Conservation (phyloP, 1,140 invertebrate genomes). For the Batillaria attramentaria region DNA sequence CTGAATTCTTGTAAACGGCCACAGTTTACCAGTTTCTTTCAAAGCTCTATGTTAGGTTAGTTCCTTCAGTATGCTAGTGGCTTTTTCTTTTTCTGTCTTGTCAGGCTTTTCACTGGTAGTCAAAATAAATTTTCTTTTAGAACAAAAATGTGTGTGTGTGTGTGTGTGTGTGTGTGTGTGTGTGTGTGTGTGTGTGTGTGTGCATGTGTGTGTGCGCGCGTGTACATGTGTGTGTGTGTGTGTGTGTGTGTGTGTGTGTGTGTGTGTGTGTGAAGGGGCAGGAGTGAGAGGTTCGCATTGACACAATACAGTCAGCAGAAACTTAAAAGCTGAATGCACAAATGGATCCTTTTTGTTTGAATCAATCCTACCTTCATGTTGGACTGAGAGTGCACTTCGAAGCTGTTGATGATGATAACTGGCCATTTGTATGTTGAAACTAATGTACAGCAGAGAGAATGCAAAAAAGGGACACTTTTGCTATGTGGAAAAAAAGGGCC, state of each 20-base stretch:
- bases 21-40: neutral
- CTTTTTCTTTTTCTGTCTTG: neutral
- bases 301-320: neutral
- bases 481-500: too few species aligned
- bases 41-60: neutral
- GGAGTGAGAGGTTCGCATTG: neutral
- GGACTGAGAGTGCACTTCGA: neutral
- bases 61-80: neutral
- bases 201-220: neutral
- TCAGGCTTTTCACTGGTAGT: neutral
- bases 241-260: constrained; percentile 14
- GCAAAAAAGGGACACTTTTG: too few species aligned
- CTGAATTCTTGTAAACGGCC: too few species aligned
- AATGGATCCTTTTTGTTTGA: neutral
- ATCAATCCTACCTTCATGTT: too few species aligned
- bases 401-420: neutral
- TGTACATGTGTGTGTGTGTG: neutral
- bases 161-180: constrained; percentile 13
- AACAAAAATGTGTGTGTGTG: neutral
- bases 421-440: neutral
- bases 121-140: neutral
- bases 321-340: neutral
- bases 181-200: neutral
- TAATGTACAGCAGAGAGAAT: neutral
- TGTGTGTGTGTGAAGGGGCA: neutral